Conservation (phyloP, 2,797 vertebrate species). For the Dryobates pubescens region DNA sequence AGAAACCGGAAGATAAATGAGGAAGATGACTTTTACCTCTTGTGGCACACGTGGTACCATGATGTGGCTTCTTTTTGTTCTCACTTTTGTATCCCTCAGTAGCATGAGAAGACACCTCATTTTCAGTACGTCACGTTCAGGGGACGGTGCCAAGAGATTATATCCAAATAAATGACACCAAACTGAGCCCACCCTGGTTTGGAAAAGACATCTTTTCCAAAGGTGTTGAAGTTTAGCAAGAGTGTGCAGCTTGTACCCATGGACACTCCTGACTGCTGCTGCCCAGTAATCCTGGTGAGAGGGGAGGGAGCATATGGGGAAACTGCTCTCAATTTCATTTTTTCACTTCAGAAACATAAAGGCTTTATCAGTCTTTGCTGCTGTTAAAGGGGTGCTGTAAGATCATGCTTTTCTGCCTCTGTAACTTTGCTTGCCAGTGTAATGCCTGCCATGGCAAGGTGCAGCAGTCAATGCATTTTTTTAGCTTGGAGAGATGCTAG, state of each 20-base stretch:
- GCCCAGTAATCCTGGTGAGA: neutral
- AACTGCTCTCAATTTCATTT: neutral
- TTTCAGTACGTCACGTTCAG: neutral
- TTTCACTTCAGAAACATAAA: neutral
- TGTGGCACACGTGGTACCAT: neutral
- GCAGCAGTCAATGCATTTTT: accelerated
- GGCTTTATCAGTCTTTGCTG: neutral
- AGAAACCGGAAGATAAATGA: neutral
- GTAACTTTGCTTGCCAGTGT: neutral
- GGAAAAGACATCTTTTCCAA: neutral
- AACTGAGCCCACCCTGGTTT: neutral
- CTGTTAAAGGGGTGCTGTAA: neutral
- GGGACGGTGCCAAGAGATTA: neutral
- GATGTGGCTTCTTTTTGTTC: neutral
- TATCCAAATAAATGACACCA: neutral
- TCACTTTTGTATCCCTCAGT: neutral
- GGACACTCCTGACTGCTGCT: accelerated
- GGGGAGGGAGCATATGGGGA: neutral
- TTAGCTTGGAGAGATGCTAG: neutral
- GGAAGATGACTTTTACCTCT: neutral
- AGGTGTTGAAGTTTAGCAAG: neutral
- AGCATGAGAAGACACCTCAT: neutral
- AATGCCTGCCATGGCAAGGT: accelerated
- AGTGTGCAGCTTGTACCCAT: neutral
- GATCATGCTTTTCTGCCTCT: neutral